phyloP scores from a whole-genome alignment of 2,888 invertebrate genomes.

The Drosophila dives region DNA sequence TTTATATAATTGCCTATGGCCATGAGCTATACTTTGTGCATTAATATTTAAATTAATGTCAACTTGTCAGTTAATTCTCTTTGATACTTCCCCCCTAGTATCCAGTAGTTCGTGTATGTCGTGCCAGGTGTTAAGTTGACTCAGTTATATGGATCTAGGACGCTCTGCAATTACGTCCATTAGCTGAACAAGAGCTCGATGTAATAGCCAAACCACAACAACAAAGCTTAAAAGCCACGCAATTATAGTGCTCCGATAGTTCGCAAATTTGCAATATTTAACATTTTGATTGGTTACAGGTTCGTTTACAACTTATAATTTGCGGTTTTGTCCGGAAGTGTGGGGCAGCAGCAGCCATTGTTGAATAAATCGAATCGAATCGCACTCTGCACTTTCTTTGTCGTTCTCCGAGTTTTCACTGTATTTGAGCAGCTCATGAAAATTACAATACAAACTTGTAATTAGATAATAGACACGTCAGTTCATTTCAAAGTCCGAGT shows the following conservation, averaged over 20 bases:
- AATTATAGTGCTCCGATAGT: conserved; percentile 47
- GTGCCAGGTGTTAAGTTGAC: conserved; percentile 8
- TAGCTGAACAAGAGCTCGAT: conserved; percentile 27
- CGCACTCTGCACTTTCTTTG: conserved; percentile 39
- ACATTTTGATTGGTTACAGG: conserved; percentile 28
- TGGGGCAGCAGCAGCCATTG: conserved; percentile 27
- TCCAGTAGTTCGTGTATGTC: conserved; percentile 1
- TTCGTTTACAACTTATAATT: conserved; percentile 45
- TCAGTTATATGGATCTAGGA: conserved; percentile 46
- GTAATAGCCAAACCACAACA: conserved; percentile 47
- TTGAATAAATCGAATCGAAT: conserved; percentile 1
- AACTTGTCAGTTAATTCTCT: background rate
- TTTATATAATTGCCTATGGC: background rate
- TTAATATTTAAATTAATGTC: background rate
- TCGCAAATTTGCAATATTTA: conserved; percentile 65
- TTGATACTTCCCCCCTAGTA: background rate
- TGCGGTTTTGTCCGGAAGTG: conserved; percentile 28
- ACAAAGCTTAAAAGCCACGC: conserved; percentile 29
- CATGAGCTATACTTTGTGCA: background rate
- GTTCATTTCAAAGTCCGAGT: conserved; percentile 44
- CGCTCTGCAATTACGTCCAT: conserved; percentile 34
- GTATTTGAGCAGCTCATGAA: conserved; percentile 8
- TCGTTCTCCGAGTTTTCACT: conserved; percentile 33
- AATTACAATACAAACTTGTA: conserved; percentile 68
- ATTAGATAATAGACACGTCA: conserved; percentile 70